Evolutionary conservation across 1,140 invertebrate species (phyloP), one percentile per base, ranked within the genome.

Genomic region (Drosophila melanica): DNA sequence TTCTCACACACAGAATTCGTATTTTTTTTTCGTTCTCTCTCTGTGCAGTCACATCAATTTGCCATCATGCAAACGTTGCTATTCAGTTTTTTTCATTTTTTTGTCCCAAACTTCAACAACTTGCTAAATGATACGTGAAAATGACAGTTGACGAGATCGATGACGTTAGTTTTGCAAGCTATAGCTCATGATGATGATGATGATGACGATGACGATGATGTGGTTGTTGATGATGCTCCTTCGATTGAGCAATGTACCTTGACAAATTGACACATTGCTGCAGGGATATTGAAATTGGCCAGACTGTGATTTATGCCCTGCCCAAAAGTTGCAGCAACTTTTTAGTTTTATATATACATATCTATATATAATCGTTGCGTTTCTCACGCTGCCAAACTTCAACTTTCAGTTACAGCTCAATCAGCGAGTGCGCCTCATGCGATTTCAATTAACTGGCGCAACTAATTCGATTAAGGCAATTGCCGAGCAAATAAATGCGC

Each of bases 71-170:
- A 63, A 63, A 69, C 55, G 70, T 57, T 66, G 51, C 58, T 42
- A 35, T 64, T 35, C 33, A 35, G 7, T 35, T 35, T 66, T 67
- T 76, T 87, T 55, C 68, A 41, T 66, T 9, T 35, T 33, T 44
- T 70, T 58, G 55, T 35, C 60, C 44, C 68, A 59, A 79, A 77
- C 84, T 89, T 84, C 63, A 70, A 79, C 81, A 86, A 90, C 75
- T 85, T 90, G 85, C 87, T 90, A 89, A 90, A 90, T 90, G 85
- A 90, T 90, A 90, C 86, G 86, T 90, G 86, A 90, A 90, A 90
- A 90, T 90, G 86, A 90, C 86, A 90, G 87, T 77, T 85, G 85
- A 90, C 86, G 86, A 90, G 86, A 90, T 90, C 86, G 86, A 90
- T 90, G 86, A 90, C 87, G 80, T 81, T 90, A 90, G 85, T 89